Conservation (phyloP, 2,113 vertebrate species). For the Pituophis catenifer region DNA sequence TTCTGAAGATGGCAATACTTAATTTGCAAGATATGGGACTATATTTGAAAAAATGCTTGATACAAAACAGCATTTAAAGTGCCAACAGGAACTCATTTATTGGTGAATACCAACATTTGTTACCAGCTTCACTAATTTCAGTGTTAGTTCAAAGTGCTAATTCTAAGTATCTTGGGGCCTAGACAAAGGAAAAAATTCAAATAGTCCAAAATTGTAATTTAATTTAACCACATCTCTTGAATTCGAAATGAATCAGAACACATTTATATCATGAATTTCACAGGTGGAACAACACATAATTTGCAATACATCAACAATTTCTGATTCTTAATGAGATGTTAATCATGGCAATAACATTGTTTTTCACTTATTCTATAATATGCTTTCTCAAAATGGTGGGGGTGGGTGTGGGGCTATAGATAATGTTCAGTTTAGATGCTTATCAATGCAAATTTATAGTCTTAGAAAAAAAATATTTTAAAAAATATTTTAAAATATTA, state of each 20-base stretch:
- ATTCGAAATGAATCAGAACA: not conserved
- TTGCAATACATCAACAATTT: not conserved
- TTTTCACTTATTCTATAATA: not conserved
- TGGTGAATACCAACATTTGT: not conserved
- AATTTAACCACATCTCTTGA: not conserved
- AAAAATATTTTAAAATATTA: not conserved
- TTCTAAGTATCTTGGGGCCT: not conserved
- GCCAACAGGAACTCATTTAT: not conserved
- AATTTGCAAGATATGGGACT: too few relatives aligned
- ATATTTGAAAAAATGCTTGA: not conserved
- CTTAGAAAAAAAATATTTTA: not conserved
- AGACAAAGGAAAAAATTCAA: not conserved
- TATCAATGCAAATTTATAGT: not conserved
- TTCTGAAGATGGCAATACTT: not conserved
- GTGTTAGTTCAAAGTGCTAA: not conserved
- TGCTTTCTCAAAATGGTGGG: not conserved
- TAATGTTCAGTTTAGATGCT: not conserved
- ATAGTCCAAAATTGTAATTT: not conserved
- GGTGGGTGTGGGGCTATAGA: not conserved
- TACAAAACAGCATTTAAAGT: not conserved
- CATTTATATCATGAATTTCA: not conserved
- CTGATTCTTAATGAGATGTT: not conserved
- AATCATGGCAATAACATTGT: not conserved
- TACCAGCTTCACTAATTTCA: not conserved
- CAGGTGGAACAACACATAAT: not conserved